Conservation (phyloP, 2,113 vertebrate species). For the Anolis sagrei region DNA sequence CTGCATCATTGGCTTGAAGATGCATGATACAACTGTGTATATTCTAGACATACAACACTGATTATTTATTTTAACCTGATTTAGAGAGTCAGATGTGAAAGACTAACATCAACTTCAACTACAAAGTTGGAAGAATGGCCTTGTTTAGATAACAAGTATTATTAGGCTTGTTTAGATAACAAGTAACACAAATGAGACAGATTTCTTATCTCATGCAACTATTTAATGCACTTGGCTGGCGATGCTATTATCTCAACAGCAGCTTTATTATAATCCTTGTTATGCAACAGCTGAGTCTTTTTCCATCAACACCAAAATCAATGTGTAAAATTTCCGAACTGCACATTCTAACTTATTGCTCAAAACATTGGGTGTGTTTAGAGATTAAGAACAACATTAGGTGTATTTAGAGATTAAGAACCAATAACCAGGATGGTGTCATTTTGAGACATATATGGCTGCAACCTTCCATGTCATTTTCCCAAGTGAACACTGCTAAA, state of each 20-base stretch:
- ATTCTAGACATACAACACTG: background rate
- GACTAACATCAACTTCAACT: background rate
- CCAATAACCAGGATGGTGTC: background rate
- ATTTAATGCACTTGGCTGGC: background rate
- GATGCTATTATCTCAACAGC: background rate
- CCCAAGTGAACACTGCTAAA: background rate
- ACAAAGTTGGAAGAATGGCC: background rate
- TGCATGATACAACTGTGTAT: background rate
- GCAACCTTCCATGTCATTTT: background rate
- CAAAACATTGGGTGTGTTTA: background rate
- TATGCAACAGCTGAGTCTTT: background rate
- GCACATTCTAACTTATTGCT: background rate
- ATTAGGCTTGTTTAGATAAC: background rate
- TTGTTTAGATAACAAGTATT: background rate
- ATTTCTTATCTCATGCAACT: background rate
- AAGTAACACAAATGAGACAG: background rate
- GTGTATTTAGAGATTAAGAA: background rate
- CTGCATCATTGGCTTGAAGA: background rate
- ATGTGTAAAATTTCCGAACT: background rate
- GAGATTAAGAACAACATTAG: background rate
- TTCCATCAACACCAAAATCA: background rate
- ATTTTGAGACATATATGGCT: background rate
- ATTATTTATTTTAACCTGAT: background rate
- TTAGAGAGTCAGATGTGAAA: background rate
- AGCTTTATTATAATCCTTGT: conserved; percentile 3